Conservation (phyloP, 1,140 invertebrate species). For the Delia radicum region DNA sequence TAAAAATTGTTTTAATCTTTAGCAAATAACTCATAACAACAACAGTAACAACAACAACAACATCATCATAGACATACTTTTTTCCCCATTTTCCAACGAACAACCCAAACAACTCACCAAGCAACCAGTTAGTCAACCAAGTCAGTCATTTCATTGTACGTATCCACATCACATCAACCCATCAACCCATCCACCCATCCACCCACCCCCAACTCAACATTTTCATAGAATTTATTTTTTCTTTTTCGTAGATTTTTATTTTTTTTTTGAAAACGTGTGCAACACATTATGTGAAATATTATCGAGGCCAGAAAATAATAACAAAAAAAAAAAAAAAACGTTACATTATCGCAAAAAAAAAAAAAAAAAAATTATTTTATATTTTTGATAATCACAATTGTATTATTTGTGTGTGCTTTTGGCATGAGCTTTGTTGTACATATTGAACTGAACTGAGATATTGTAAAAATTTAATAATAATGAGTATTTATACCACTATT, state of each 20-base stretch:
- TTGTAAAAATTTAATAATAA: not conserved
- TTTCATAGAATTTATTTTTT: not conserved
- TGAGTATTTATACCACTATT: not conserved
- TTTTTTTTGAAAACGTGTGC: conserved; percentile 15
- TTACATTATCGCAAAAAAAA: conserved; percentile 5
- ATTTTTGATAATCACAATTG: not conserved
- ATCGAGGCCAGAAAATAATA: conserved; percentile 12
- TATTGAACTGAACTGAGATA: not conserved
- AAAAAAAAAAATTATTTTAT: not conserved
- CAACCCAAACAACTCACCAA: not conserved
- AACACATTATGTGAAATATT: conserved; percentile 23
- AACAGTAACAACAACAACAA: not conserved
- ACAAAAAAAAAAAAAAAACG: not conserved
- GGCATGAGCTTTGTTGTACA: not conserved
- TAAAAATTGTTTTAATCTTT: conserved; percentile 24
- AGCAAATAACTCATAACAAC: conserved; percentile 16
- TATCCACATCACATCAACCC: too few species aligned
- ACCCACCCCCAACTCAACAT: not conserved
- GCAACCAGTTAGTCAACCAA: conserved; percentile 1
- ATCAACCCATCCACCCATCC: not conserved
- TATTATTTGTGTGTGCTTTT: not conserved
- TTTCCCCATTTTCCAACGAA: not conserved
- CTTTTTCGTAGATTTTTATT: not conserved
- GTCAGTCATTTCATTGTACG: too few species aligned
- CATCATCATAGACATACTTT: not conserved